Evolutionary conservation across 1,140 invertebrate genomes (phyloP).

Genomic region (Micrasema minimum): DNA sequence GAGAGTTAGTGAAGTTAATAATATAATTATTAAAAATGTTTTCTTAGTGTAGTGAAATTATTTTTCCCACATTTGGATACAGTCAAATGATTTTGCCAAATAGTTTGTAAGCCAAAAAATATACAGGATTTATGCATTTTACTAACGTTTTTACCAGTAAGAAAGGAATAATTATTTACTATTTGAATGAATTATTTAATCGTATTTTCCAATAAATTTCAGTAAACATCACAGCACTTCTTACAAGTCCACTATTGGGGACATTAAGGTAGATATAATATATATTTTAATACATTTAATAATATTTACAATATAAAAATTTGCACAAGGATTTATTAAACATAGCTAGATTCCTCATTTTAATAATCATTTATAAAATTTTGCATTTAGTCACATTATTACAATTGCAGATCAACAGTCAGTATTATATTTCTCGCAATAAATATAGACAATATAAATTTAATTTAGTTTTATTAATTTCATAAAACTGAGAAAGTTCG

Average conservation of each 20-base stretch:
- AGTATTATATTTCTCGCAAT: too few relatives aligned
- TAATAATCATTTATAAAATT: slow-evolving; percentile 27
- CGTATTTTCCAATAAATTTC: slow-evolving; percentile 7
- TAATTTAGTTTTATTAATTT: background rate
- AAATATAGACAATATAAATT: slow-evolving; percentile 1
- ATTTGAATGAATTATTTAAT: too few relatives aligned
- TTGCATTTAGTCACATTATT: background rate
- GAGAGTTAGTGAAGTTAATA: too few relatives aligned
- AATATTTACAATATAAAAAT: slow-evolving; percentile 44
- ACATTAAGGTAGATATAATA: slow-evolving; percentile 32
- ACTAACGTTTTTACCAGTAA: too few relatives aligned
- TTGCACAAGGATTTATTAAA: slow-evolving; percentile 30
- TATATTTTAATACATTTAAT: slow-evolving; percentile 32
- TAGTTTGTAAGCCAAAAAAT: too few relatives aligned
- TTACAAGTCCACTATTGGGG: slow-evolving; percentile 39
- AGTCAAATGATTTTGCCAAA: too few relatives aligned
- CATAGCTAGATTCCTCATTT: slow-evolving; percentile 25
- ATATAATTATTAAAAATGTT: too few relatives aligned
- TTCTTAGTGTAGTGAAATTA: too few relatives aligned
- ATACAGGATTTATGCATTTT: too few relatives aligned
- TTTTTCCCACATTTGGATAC: too few relatives aligned
- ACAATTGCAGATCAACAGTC: slow-evolving; percentile 30
- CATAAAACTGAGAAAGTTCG: background rate
- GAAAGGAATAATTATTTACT: too few relatives aligned
- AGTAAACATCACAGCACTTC: slow-evolving; percentile 48